A percentile compares a stretch with the other conserved stretches of the same genome.
phyloP scores from a whole-genome alignment of 64 coral and sea anemone genomes.

The Platygyra sinensis region DNA sequence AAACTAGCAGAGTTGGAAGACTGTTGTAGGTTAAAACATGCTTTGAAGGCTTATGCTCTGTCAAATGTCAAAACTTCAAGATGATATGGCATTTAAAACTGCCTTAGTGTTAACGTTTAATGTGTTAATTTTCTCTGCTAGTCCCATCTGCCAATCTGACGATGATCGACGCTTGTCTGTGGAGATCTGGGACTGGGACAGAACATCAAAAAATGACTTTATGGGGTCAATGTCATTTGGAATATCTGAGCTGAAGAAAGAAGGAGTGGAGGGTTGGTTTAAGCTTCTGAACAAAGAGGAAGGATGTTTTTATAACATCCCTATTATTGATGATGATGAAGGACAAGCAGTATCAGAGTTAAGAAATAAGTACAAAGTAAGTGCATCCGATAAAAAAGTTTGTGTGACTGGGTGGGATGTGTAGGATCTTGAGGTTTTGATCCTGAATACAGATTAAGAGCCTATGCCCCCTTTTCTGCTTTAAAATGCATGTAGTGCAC shows the following conservation, averaged over 20 bases:
- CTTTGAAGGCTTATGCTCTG: no score
- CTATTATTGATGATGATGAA: constrained; percentile 92
- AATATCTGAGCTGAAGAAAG: constrained; percentile 86
- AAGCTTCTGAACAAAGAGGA: constrained; percentile 95
- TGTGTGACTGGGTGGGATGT: no score
- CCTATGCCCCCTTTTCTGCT: no score
- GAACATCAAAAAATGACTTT: constrained; percentile 93
- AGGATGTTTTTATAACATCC: constrained; percentile 98
- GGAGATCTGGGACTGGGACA: constrained; percentile 98
- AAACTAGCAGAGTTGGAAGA: no score
- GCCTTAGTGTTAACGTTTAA: no score
- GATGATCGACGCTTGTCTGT: constrained; percentile 83
- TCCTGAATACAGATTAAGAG: no score
- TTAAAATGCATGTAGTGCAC: no score
- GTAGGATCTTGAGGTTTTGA: no score
- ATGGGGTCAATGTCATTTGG: constrained; percentile 99
- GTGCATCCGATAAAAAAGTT: no score
- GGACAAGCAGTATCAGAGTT: constrained; percentile 86
- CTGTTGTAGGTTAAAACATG: no score
- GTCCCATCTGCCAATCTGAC: constrained; percentile 60
- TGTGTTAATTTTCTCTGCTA: not conserved
- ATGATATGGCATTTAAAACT: no score
- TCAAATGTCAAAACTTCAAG: no score
- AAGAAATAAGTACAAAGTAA: constrained; percentile 89
- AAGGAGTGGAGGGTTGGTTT: constrained; percentile 93